phyloP scores from a whole-genome alignment of 2,888 invertebrate species.

The Pristionchus mayeri region DNA sequence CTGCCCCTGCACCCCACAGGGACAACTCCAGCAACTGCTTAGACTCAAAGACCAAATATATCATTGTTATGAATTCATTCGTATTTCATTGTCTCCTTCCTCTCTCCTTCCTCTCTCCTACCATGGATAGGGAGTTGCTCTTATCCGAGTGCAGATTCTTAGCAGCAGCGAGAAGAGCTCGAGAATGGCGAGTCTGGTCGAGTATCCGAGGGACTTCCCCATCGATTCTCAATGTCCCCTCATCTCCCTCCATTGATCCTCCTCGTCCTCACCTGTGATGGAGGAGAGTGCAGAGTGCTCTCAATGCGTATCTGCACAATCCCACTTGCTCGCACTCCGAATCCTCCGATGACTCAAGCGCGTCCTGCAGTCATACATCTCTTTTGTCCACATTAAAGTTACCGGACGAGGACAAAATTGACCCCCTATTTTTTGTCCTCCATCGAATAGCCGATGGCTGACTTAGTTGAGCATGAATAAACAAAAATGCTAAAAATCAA shows the following conservation, averaged over 20 bases:
- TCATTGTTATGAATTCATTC: too few species aligned
- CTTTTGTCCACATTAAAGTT: too few species aligned
- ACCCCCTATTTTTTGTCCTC: too few species aligned
- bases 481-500: too few species aligned
- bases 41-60: background rate
- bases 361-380: too few species aligned
- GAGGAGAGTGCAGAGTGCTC: slow-evolving; percentile 44
- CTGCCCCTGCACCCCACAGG: slow-evolving; percentile 8
- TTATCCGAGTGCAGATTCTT: slow-evolving; percentile 33
- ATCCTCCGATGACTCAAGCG: slow-evolving; percentile 33
- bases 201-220: slow-evolving; percentile 31
- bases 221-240: slow-evolving; percentile 22
- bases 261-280: slow-evolving; percentile 43
- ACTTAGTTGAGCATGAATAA: too few species aligned
- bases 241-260: background rate
- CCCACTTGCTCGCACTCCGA: slow-evolving; percentile 35
- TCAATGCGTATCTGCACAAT: slow-evolving; percentile 45
- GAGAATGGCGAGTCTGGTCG: slow-evolving; percentile 23
- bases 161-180: slow-evolving; percentile 37
- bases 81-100: background rate
- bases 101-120: background rate
- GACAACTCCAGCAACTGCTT: slow-evolving; percentile 44
- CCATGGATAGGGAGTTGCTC: slow-evolving; percentile 32
- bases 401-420: too few species aligned
- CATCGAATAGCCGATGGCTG: too few species aligned